phyloP scores from a whole-genome alignment of 92 coral and sea anemone genomes.

The Zoanthus solanderi region DNA sequence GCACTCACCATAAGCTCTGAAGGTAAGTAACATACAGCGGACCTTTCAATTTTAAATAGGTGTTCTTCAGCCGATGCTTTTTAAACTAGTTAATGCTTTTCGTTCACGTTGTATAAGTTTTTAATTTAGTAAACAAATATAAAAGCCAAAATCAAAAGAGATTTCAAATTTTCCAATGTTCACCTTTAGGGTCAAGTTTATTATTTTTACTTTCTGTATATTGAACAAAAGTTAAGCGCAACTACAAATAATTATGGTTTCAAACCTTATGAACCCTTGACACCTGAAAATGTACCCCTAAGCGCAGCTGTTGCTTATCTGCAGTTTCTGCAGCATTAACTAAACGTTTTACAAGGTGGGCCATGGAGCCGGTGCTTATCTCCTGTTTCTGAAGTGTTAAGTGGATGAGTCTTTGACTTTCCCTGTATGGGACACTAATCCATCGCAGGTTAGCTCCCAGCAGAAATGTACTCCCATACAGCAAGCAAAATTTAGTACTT shows the following conservation, averaged over 20 bases:
- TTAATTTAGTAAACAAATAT: background rate
- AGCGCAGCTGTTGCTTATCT: no score
- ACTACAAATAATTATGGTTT: background rate
- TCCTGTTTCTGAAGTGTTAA: no score
- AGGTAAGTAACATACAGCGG: background rate
- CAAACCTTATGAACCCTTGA: background rate
- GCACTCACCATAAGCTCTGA: background rate
- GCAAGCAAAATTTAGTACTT: no score
- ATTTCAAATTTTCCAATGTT: background rate
- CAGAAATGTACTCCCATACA: no score
- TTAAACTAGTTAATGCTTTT: background rate
- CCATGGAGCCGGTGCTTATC: no score
- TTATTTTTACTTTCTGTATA: background rate
- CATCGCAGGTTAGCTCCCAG: no score
- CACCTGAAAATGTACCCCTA: no score
- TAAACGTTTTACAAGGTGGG: no score
- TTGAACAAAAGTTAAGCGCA: background rate
- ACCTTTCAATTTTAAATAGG: no score
- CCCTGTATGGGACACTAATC: no score
- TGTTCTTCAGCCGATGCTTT: background rate
- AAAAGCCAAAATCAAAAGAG: background rate
- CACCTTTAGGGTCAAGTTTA: background rate
- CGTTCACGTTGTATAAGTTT: background rate
- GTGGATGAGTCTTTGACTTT: no score
- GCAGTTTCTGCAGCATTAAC: no score